Evolutionary conservation across 2,888 invertebrate genomes (phyloP), one percentile per base, ranked within the genome.

Genomic region (Ligdia adustata): DNA sequence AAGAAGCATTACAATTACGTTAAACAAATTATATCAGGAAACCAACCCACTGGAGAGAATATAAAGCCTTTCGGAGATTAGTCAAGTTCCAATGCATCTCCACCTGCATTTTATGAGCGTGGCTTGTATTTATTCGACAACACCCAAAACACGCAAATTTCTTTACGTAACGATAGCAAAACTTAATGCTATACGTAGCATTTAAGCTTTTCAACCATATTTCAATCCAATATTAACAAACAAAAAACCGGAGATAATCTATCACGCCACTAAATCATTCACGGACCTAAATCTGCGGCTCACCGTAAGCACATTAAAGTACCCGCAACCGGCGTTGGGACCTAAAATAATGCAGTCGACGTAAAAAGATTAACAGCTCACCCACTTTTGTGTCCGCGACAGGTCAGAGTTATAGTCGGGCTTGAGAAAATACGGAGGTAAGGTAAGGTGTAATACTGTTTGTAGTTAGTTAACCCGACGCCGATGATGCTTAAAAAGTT

Each of bases 361-460:
- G 71, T 75, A 74, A 77, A 80, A 79, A 82, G 82, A 82, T 82
- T 81, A 82, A 80, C 79, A 75, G 72, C 72, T 52, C 60, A 44
- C 69, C 69, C 70, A 72, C 72, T 78, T 77, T 75, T 75, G 77
- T 79, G 79, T 59, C 63, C 57, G 55, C 59, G 76, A 78, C 78
- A 75, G 73, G 72, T 74, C 75, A 69, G 75, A 81, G 76, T 78
- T 82, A 81, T 79, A 65, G 79, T 71, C 63, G 28, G 31, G 55
- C 57, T 57, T 57, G 58, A 69, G 63, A 62, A 62, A 59, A 61
- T 57, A 62, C 57, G 64, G 69, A 62, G 64, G 55, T 52, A 43
- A 66, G 65, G 65, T 61, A 47, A 47, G 27, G 56, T 64, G 49
- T 57, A 9, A 52, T 26, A 5, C 9, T 7, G 16, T 13, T 15